Evolutionary conservation across 1,140 invertebrate genomes (phyloP).

Genomic region (Choristoneura fumiferana): DNA sequence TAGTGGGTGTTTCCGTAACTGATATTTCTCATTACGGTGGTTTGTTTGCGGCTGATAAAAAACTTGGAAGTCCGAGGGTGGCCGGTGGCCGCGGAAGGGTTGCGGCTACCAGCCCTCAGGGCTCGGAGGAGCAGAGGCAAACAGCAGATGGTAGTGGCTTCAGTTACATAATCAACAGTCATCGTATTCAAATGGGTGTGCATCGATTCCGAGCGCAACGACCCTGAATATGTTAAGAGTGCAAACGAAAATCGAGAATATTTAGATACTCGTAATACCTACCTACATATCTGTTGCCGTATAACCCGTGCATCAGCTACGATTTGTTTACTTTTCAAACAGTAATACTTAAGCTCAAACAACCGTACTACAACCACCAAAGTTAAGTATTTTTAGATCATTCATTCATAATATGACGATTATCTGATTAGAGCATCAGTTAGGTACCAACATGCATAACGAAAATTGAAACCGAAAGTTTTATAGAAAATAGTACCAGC

Average conservation of each 20-base stretch:
- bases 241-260: constrained; percentile 21
- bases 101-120: constrained; percentile 44
- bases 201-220: constrained; percentile 27
- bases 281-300: not conserved
- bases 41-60: constrained; percentile 70
- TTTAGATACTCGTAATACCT: not conserved
- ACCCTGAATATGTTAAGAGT: constrained; percentile 14
- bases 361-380: not conserved
- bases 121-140: constrained; percentile 51
- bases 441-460: constrained; percentile 13
- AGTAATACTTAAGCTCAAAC: not conserved
- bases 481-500: constrained; percentile 47
- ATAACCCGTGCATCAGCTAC: not conserved
- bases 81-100: constrained; percentile 64
- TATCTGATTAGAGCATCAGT: constrained; percentile 10
- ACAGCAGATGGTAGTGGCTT: constrained; percentile 66
- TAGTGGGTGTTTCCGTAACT: constrained; percentile 69
- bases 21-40: constrained; percentile 72
- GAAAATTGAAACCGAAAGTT: constrained; percentile 61
- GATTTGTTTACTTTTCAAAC: not conserved
- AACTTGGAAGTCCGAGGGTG: constrained; percentile 60
- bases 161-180: constrained; percentile 73
- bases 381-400: constrained; percentile 5
- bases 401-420: constrained; percentile 18
- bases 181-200: constrained; percentile 62